Base-by-base conservation (phyloP, 2,888 invertebrate species). In the Poecilobothrus nobilitatus region DNA sequence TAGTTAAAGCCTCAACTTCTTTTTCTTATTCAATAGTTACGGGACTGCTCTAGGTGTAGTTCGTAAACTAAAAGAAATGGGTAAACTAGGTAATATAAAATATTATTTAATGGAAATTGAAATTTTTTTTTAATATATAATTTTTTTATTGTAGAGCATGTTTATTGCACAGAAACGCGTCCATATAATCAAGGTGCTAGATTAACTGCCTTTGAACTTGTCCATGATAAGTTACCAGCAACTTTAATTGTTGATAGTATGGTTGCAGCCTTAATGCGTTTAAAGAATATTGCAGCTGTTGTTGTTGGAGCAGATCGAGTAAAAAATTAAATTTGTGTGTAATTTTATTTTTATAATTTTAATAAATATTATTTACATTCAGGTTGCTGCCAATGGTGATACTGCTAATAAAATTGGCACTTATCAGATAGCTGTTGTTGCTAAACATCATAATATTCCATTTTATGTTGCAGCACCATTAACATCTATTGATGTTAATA, bases 361-460 rank as follows among this genome's bases (percentile, higher is more conserved):
- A 9, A n/a, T 22, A n/a, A 61, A 27, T 27, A n/a, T 22, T 33
- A 61, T 67, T 44, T 71, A 44, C 68, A 69, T 71, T 61, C 75
- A 89, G 89, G 89, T 96, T 44, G 95, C 94, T 18, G 89, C 91
- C 2, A 99, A 99, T 82, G 99, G 99, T 0, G 98, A 99, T 80
- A 97, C 97, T 0, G 98, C 98, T 0, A 99, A 99, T 81, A 99
- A 99, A 87, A 97, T 98, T 78, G 98, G 97, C 76, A 95, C 95
- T 18, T 95, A 95, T 80, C 95, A 95, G 85, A 91, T 98, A 77
- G 96, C 97, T 0, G 91, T 98, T 66, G 85, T 92, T 65, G 96
- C 97, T 0, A 91, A 92, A 76, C 84, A 94, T 81, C 97, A 98
- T 78, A 86, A 86, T 44, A 91, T 98, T 71, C 95, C 97, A 68